A percentile compares a stretch with the other conserved stretches of the same genome.
phyloP scores from a whole-genome alignment of 2,797 vertebrate species.

The Coranthus polyacanthus region DNA sequence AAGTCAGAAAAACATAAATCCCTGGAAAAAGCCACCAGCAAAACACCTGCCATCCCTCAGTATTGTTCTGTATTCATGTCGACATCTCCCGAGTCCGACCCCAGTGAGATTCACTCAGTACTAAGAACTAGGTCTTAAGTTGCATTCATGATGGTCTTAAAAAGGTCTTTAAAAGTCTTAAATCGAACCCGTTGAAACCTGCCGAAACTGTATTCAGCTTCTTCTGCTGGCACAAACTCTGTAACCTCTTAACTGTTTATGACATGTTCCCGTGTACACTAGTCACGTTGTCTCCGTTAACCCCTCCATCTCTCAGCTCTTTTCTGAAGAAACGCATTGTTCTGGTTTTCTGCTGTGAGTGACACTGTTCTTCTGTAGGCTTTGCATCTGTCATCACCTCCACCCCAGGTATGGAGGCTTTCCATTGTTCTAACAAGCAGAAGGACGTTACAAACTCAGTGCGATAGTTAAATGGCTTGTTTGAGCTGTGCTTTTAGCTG shows the following conservation, averaged over 20 bases:
- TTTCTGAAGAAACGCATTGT: constrained; percentile 43
- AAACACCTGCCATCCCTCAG: no score
- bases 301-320: constrained; percentile 8
- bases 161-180: no score
- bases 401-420: constrained; percentile 47
- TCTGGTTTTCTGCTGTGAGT: constrained; percentile 11
- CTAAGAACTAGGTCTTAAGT: no score
- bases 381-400: constrained; percentile 51
- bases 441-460: constrained; percentile 15
- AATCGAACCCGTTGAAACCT: no score
- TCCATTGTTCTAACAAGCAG: constrained; percentile 52
- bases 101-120: no score
- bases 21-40: no score
- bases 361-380: constrained; percentile 23
- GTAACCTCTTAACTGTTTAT: neutral
- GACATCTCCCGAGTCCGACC: no score
- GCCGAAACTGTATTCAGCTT: neutral
- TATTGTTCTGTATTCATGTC: no score
- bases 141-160: no score
- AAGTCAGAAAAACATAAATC: no score
- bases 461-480: constrained; percentile 20
- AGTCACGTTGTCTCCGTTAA: constrained; percentile 1
- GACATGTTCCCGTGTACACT: constrained; percentile 26
- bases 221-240: constrained; percentile 2
- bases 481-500: constrained; percentile 22